Conservation (phyloP, 2,888 invertebrate species). For the Sesamia inferens region DNA sequence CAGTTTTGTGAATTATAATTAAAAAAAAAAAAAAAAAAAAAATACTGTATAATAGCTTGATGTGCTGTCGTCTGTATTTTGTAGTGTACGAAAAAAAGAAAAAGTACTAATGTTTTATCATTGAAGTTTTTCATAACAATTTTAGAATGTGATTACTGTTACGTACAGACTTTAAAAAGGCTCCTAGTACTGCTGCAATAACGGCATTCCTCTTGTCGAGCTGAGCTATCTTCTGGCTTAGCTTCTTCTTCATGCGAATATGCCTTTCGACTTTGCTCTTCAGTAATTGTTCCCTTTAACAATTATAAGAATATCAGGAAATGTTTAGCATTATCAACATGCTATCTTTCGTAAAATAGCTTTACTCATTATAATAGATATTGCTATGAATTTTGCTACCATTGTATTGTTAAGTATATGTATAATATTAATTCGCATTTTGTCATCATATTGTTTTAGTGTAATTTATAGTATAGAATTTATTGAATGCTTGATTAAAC, state of each 20-base stretch:
- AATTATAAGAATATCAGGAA: constrained; percentile 4
- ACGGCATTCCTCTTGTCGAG: constrained; percentile 52
- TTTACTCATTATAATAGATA: constrained; percentile 6
- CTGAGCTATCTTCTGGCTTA: constrained; percentile 52
- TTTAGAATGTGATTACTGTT: background rate
- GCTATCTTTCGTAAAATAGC: constrained; percentile 14
- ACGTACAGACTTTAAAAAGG: background rate
- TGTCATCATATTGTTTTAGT: background rate
- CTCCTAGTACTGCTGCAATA: background rate
- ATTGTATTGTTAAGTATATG: background rate
- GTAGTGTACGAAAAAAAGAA: too few relatives aligned
- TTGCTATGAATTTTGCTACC: constrained; percentile 6
- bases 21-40: too few relatives aligned
- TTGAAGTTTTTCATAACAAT: too few relatives aligned
- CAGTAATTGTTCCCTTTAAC: constrained; percentile 65
- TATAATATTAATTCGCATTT: constrained; percentile 28
- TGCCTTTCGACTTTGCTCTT: constrained; percentile 65
- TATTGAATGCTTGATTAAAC: background rate
- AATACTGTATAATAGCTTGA: too few relatives aligned
- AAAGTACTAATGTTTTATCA: too few relatives aligned
- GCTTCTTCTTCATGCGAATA: constrained; percentile 51
- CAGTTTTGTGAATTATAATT: too few relatives aligned
- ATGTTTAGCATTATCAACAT: background rate
- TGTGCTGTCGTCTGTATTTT: too few relatives aligned
- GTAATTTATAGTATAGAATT: background rate